phyloP scores from a whole-genome alignment of 2,888 invertebrate species.

The Bellardia bayeri region DNA sequence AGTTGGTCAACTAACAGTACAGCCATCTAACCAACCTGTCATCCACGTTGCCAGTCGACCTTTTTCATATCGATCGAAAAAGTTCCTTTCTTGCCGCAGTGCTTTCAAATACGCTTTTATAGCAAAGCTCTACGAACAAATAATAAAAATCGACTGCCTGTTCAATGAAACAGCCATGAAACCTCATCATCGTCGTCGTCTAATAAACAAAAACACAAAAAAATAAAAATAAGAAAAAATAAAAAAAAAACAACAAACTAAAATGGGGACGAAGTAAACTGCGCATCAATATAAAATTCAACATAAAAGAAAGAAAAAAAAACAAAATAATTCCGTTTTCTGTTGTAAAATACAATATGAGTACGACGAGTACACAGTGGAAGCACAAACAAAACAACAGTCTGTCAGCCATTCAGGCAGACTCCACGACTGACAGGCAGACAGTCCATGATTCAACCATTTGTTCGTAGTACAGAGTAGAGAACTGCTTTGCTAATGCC shows the following conservation, averaged over 20 bases:
- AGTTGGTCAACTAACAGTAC: conserved; percentile 66
- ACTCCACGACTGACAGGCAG: conserved; percentile 3
- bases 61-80: conserved; percentile 75
- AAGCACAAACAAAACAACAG: conserved; percentile 54
- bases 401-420: conserved; percentile 26
- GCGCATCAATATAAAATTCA: conserved; percentile 76
- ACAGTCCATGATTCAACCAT: conserved; percentile 16
- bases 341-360: conserved; percentile 50
- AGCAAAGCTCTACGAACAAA: conserved; percentile 69
- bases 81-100: conserved; percentile 71
- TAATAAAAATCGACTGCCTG: conserved; percentile 63
- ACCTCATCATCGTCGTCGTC: conserved; percentile 72
- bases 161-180: conserved; percentile 73
- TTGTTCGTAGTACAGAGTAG: background rate
- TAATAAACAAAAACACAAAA: conserved; percentile 37
- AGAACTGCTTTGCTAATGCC: conserved; percentile 59
- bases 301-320: conserved; percentile 58
- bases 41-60: conserved; percentile 59
- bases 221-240: conserved; percentile 9
- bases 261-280: conserved; percentile 77
- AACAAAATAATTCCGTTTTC: conserved; percentile 61
- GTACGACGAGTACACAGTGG: conserved; percentile 36
- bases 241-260: conserved; percentile 44
- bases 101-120: conserved; percentile 67
- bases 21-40: conserved; percentile 52